Conservation (phyloP, 2,888 invertebrate genomes). For the Zeuzera pyrina region DNA sequence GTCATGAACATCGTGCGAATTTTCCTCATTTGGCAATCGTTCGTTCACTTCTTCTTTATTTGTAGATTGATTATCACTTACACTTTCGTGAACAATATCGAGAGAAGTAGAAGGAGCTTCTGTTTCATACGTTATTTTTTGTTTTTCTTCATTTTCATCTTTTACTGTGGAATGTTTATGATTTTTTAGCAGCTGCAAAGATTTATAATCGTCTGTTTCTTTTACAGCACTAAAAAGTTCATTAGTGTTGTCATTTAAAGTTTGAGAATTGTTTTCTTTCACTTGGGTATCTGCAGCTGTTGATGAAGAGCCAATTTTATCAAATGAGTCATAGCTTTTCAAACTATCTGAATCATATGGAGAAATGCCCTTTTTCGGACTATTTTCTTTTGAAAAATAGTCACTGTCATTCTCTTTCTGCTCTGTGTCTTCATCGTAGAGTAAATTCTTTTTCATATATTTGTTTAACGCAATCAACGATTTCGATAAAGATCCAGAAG, state of each 20-base stretch:
- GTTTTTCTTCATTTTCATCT: slow-evolving; percentile 7
- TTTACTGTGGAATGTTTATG: slow-evolving; percentile 15
- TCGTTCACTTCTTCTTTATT: slow-evolving; percentile 15
- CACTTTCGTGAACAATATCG: slow-evolving; percentile 25
- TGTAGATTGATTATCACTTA: slow-evolving; percentile 11
- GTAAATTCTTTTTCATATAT: slow-evolving; percentile 57
- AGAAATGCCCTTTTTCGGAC: slow-evolving; percentile 46
- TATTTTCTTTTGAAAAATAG: slow-evolving; percentile 60
- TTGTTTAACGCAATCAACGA: slow-evolving; percentile 57
- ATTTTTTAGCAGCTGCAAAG: slow-evolving; percentile 34
- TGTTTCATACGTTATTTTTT: slow-evolving; percentile 3
- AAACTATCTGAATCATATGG: slow-evolving; percentile 53
- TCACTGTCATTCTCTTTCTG: slow-evolving; percentile 38
- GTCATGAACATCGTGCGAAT: slow-evolving; percentile 55
- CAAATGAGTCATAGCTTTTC: slow-evolving; percentile 39
- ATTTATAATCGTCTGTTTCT: slow-evolving; percentile 57
- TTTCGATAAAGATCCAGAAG: slow-evolving; percentile 50
- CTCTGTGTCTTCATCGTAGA: slow-evolving; percentile 38
- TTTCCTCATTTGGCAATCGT: slow-evolving; percentile 25
- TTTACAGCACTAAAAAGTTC: slow-evolving; percentile 22
- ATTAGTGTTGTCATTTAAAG: slow-evolving; percentile 1
- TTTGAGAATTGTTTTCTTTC: background rate
- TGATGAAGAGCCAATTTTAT: no score
- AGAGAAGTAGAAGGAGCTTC: slow-evolving; percentile 20
- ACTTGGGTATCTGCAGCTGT: no score